Evolutionary conservation across 2,797 vertebrate genomes (phyloP).

Genomic region (Delichon dasypus): DNA sequence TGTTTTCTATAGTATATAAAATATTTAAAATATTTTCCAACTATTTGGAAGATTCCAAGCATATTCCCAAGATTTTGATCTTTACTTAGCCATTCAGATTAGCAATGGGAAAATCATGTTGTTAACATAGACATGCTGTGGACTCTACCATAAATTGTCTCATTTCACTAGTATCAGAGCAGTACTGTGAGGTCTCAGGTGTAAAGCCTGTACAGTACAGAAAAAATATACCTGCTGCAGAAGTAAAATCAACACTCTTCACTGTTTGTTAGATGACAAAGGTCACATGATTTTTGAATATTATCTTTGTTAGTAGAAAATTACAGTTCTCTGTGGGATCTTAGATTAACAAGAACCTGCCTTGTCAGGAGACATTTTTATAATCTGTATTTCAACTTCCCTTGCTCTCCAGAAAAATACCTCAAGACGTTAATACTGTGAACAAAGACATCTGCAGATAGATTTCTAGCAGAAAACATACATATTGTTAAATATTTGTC

Average conservation of each 20-base stretch:
- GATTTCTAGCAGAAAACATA: background rate
- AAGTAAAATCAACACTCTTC: background rate
- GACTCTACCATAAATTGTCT: background rate
- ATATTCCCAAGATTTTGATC: background rate
- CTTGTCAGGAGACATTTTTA: background rate
- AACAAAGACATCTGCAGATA: background rate
- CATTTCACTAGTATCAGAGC: background rate
- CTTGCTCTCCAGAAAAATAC: background rate
- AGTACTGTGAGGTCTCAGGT: background rate
- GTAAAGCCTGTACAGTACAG: background rate
- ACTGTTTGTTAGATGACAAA: background rate
- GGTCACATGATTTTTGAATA: background rate
- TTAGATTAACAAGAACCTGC: background rate
- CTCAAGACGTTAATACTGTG: background rate
- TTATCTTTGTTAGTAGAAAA: background rate
- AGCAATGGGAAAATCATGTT: background rate
- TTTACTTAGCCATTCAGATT: background rate
- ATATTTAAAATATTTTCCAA: background rate
- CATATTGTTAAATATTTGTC: background rate
- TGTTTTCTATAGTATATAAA: background rate
- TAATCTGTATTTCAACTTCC: background rate
- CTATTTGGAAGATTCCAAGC: too few relatives aligned
- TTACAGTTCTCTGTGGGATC: background rate
- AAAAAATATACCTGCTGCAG: background rate
- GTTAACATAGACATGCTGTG: background rate